Conservation (phyloP, 2,113 vertebrate genomes). For the Campylorhamphus procurvoides region DNA sequence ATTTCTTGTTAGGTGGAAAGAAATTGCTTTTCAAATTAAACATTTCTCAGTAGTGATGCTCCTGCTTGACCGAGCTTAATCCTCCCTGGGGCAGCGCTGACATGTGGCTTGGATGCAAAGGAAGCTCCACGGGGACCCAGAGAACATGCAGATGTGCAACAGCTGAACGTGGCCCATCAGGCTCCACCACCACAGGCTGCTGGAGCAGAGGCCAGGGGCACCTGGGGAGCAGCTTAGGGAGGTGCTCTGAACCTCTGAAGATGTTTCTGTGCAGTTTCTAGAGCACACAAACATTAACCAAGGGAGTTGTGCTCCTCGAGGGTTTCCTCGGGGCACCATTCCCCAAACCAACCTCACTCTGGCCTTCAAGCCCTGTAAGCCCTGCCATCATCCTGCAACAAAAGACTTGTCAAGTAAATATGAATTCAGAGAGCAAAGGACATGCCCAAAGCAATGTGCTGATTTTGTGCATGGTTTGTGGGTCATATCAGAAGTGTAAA, state of each 20-base stretch:
- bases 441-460: not conserved
- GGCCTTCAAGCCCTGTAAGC: not conserved
- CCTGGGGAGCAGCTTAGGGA: not conserved
- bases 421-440: not conserved
- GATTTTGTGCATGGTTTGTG: not conserved
- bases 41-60: not conserved
- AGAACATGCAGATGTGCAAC: not conserved
- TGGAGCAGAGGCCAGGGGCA: not conserved
- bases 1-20: not conserved
- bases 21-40: constrained; percentile 41
- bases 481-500: not conserved
- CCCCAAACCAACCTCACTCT: not conserved
- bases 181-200: not conserved
- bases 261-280: not conserved
- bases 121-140: not conserved
- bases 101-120: not conserved
- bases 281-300: not conserved
- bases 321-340: not conserved
- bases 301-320: not conserved
- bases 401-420: not conserved
- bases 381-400: not conserved
- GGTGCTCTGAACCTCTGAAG: not conserved
- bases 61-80: not conserved
- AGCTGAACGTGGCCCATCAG: not conserved
- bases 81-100: not conserved